Base-by-base conservation (phyloP, 2,888 invertebrate species). In the Microctonus brassicae region DNA sequence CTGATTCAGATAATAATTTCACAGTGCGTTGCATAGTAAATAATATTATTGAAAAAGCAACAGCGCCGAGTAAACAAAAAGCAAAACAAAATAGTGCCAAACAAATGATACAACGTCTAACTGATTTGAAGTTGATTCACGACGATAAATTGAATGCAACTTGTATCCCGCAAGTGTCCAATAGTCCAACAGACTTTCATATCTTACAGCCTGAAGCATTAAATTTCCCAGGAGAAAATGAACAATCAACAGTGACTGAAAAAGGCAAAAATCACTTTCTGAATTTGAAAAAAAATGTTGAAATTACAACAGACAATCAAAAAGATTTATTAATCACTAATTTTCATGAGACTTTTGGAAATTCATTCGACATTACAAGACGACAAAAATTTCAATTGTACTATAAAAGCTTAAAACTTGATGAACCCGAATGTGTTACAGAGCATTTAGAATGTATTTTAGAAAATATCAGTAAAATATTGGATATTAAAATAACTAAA, bases 1-100 rank as follows among this genome's bases (percentile, higher is more conserved):
- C 52, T 11, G 36, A 24, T 6, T 47, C 39, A 1, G 22, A 7
- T 22, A 33, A 52, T 34, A 22, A 33, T 24, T 20, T 22, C 34
- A 39, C 7, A 5, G 29, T 17, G 13, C 29, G 53, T 20, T 57
- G 63, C 11, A 33, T 2, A 47, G 47, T 47, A 26, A 29, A 17
- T n/a, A 5, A 26, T n/a, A 0, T 63, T 11, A 9, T 9, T 13
- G 13, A 22, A 63, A 7, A 29, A 39, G 63, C 47, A 0, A 33
- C 24, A 20, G 63, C 42, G 11, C 13, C 17, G 17, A 64, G 47
- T 13, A 70, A 70, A 42, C 63, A 70, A 57, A 24, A 57, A 24
- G 69, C 69, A 1, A 70, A 70, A 42, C 69, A 70, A 42, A 29
- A 33, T 17, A 24, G 42, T n/a, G 69, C 69, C 5, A 47, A 42